These are phyloP conservation scores for Melanotaenia boesemani DNA, from an alignment of 2,797 vertebrate genomes.

Conservation along the genomic window DNA sequence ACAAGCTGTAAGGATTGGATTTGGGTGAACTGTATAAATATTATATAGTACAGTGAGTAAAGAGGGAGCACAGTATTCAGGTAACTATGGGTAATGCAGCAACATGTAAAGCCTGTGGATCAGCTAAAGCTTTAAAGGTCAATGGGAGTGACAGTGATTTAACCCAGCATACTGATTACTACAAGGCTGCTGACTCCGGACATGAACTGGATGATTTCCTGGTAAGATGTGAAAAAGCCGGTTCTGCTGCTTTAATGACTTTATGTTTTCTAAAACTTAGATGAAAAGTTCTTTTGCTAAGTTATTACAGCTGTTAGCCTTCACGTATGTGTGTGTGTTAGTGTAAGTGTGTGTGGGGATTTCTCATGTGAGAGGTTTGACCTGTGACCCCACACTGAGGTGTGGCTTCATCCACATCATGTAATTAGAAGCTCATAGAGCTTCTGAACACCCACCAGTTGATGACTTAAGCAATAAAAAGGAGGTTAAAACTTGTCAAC, in stretches of 20 bases:
- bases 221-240: slow-evolving; percentile 64
- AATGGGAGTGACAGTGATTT: slow-evolving; percentile 79
- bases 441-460: slow-evolving; percentile 32
- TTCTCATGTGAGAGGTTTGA: slow-evolving; percentile 20
- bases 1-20: slow-evolving; percentile 17
- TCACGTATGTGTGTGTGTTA: slow-evolving; percentile 3
- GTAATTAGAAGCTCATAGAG: slow-evolving; percentile 9
- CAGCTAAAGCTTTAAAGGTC: slow-evolving; percentile 72
- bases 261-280: slow-evolving; percentile 2
- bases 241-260: background rate
- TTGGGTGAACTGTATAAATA: slow-evolving; percentile 1
- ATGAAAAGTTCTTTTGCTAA: background rate
- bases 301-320: background rate
- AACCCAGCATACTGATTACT: slow-evolving; percentile 81
- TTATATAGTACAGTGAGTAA: slow-evolving; percentile 4
- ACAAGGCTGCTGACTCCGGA: slow-evolving; percentile 53
- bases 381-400: slow-evolving; percentile 30
- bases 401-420: slow-evolving; percentile 30
- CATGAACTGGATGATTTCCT: slow-evolving; percentile 43
- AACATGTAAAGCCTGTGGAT: slow-evolving; percentile 86
- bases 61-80: slow-evolving; percentile 1
- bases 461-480: slow-evolving; percentile 9
- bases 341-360: slow-evolving; percentile 19
- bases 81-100: slow-evolving; percentile 89
- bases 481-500: slow-evolving; percentile 14